Evolutionary conservation across 2,113 vertebrate species (phyloP).

Genomic region (Aptenodytes forsteri): DNA sequence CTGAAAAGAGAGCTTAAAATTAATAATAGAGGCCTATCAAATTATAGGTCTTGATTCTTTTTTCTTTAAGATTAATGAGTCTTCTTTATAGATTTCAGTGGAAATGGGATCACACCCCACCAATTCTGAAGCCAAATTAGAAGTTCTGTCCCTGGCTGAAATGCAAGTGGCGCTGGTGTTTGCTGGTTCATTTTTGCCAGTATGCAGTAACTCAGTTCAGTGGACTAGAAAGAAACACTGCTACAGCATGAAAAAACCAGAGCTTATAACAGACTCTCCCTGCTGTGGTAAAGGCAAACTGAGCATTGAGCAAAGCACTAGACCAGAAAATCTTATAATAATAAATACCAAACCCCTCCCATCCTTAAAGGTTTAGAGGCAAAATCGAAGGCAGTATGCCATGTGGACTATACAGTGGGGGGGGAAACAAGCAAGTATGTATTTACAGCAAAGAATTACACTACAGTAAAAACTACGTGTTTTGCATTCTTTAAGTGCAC

Average conservation of each 20-base stretch:
- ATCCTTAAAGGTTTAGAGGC: constrained; percentile 1
- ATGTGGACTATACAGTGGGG: neutral
- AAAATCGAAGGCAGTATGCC: neutral
- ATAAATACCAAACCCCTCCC: constrained; percentile 9
- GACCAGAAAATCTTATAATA: constrained; percentile 20
- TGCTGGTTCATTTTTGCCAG: neutral
- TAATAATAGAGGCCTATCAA: neutral
- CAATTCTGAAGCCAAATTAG: neutral
- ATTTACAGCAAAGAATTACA: constrained; percentile 58
- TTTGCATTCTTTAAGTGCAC: neutral
- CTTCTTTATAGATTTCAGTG: neutral
- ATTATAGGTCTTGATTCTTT: neutral
- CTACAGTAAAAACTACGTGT: neutral
- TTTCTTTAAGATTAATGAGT: neutral
- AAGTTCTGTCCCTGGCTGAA: neutral
- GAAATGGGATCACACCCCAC: neutral
- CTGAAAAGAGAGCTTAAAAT: neutral
- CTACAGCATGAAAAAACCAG: neutral
- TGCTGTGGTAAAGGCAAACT: constrained; percentile 27
- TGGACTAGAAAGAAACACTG: neutral
- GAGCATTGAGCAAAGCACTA: neutral
- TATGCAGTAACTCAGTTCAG: neutral
- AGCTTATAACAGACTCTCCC: neutral
- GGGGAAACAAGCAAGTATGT: neutral
- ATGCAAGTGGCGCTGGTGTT: neutral